Evolutionary conservation across 53 echinoderm and acorn worm genomes (phyloP).

Genomic region (Echinometra lucunter): DNA sequence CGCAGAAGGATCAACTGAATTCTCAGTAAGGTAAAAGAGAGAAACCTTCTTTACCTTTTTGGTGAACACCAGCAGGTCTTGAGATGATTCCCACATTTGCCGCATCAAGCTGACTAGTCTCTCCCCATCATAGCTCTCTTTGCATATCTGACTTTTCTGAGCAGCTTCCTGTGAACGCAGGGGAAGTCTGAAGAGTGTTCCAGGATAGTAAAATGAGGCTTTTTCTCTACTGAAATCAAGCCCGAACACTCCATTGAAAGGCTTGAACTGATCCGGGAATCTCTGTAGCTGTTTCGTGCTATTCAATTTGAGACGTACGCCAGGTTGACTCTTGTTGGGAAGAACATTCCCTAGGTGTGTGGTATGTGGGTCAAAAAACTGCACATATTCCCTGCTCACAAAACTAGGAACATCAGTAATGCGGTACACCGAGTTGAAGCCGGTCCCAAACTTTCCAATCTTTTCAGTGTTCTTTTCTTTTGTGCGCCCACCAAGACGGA

Average conservation of each 20-base stretch:
- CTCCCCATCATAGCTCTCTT: slow-evolving; percentile 69
- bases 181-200: slow-evolving; percentile 80
- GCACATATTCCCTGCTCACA: slow-evolving; percentile 77
- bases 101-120: slow-evolving; percentile 67
- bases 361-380: slow-evolving; percentile 90
- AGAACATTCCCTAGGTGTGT: slow-evolving; percentile 72
- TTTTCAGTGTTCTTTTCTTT: slow-evolving; percentile 82
- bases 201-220: slow-evolving; percentile 29
- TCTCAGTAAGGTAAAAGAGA: slow-evolving; percentile 55
- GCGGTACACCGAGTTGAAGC: slow-evolving; percentile 95
- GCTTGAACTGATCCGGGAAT: slow-evolving; percentile 86
- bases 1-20: background rate
- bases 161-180: slow-evolving; percentile 74
- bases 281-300: slow-evolving; percentile 67
- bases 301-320: slow-evolving; percentile 79
- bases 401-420: slow-evolving; percentile 94
- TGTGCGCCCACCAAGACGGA: slow-evolving; percentile 80
- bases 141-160: slow-evolving; percentile 72
- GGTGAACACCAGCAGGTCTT: slow-evolving; percentile 85
- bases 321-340: slow-evolving; percentile 69
- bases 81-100: slow-evolving; percentile 76
- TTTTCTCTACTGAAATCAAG: background rate
- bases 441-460: slow-evolving; percentile 92
- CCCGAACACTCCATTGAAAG: slow-evolving; percentile 86
- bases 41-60: slow-evolving; percentile 82